These are phyloP conservation scores for Ctenosaura bakeri DNA, from an alignment of 2,797 vertebrate species.

Conservation along the genomic window DNA sequence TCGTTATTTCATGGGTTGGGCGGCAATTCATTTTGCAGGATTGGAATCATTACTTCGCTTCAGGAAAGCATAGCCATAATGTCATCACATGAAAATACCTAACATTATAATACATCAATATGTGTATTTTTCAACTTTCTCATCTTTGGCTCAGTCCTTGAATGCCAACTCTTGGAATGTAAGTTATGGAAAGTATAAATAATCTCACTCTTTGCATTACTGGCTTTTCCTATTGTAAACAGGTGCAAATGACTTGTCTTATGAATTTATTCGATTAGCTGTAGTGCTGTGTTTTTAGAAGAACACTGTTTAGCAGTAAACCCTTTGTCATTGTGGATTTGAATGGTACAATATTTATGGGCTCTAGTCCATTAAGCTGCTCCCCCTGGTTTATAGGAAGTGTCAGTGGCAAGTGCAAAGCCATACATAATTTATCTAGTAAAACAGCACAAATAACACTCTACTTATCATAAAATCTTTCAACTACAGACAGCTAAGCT, in stretches of 20 bases:
- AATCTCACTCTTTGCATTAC: slow-evolving; percentile 34
- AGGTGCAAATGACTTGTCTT: slow-evolving; percentile 27
- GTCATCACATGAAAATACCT: slow-evolving; percentile 53
- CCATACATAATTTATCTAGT: not conserved
- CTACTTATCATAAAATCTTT: slow-evolving; percentile 40
- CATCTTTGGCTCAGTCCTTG: not conserved
- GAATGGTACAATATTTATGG: slow-evolving; percentile 34
- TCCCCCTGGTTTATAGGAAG: slow-evolving; percentile 25
- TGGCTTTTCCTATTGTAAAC: slow-evolving; percentile 46
- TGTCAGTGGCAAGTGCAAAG: slow-evolving; percentile 35
- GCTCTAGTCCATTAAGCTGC: not conserved
- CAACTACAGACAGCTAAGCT: slow-evolving; percentile 15
- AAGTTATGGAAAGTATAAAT: slow-evolving; percentile 60
- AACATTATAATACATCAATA: slow-evolving; percentile 52
- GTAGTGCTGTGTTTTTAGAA: slow-evolving; percentile 41
- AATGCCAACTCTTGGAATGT: slow-evolving; percentile 17
- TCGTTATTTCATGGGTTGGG: too few species aligned
- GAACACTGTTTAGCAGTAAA: slow-evolving; percentile 42
- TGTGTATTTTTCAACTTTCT: slow-evolving; percentile 31
- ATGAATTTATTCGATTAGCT: slow-evolving; percentile 61
- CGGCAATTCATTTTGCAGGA: slow-evolving; percentile 55
- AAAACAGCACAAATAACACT: slow-evolving; percentile 49
- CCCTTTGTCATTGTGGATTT: slow-evolving; percentile 48
- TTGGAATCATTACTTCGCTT: slow-evolving; percentile 46
- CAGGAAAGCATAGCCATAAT: slow-evolving; percentile 62